A percentile compares a stretch with the other conserved stretches of the same genome.
These are phyloP conservation scores for Anthopleura sola DNA, from an alignment of 64 coral and sea anemone genomes.

Conservation along the genomic window DNA sequence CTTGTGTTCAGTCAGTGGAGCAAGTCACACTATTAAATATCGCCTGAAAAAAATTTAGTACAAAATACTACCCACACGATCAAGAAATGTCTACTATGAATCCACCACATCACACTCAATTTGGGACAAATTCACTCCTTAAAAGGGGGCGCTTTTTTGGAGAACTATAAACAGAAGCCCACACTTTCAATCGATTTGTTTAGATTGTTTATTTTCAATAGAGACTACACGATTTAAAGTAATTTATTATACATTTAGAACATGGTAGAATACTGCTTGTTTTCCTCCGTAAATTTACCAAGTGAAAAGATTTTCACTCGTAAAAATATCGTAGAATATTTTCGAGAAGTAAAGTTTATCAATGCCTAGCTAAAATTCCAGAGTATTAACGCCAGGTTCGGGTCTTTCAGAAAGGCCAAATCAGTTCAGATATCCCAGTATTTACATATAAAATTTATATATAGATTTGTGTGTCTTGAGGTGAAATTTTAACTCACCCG, in stretches of 20 bases:
- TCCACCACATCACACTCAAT: too few relatives aligned
- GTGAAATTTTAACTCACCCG: neutral
- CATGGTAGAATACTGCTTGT: too few relatives aligned
- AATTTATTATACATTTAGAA: neutral
- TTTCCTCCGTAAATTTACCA: too few relatives aligned
- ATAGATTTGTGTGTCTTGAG: neutral
- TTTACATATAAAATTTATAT: conserved; percentile 12
- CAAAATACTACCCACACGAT: neutral
- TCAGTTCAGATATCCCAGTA: neutral
- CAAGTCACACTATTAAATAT: neutral
- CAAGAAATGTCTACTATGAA: neutral
- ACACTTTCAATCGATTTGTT: neutral
- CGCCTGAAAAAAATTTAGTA: neutral
- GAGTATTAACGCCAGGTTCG: neutral
- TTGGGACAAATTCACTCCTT: neutral
- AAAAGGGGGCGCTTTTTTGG: neutral
- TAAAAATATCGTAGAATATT: neutral
- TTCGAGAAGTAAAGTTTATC: neutral
- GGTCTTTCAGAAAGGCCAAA: neutral
- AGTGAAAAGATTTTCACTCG: too few relatives aligned
- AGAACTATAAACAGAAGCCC: neutral
- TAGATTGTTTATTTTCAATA: conserved; percentile 2
- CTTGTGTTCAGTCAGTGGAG: neutral
- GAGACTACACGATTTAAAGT: neutral
- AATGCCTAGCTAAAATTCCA: neutral